phyloP scores from a whole-genome alignment of 2,888 invertebrate genomes.

The Subacronicta megacephala region DNA sequence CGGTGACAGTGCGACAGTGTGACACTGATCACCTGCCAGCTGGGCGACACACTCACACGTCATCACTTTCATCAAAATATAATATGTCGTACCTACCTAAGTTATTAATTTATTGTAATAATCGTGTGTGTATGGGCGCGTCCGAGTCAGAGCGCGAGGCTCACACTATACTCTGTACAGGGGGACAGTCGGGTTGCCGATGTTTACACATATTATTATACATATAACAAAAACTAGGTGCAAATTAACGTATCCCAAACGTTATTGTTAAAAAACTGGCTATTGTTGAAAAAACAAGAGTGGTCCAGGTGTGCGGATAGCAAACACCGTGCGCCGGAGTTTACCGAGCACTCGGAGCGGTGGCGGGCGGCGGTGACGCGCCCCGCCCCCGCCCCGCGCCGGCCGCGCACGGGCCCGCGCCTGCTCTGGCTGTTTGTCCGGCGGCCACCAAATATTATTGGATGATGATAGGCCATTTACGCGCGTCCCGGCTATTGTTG shows the following conservation, averaged over 20 bases:
- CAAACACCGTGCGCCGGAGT: conserved; percentile 62
- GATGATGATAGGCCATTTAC: conserved; percentile 79
- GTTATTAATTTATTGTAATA: background rate
- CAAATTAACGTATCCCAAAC: conserved; percentile 76
- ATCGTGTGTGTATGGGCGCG: conserved; percentile 8
- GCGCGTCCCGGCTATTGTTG: conserved; percentile 68
- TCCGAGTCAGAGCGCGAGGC: too few relatives aligned
- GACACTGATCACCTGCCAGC: conserved; percentile 19
- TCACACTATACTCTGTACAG: conserved; percentile 3
- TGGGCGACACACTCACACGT: conserved; percentile 14
- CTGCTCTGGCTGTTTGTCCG: conserved; percentile 39
- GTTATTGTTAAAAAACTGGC: conserved; percentile 67
- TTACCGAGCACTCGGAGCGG: conserved; percentile 63
- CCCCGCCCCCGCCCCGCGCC: background rate
- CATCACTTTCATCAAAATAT: conserved; percentile 1
- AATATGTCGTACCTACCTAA: too few relatives aligned
- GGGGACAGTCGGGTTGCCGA: conserved; percentile 28
- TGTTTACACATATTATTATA: conserved; percentile 72
- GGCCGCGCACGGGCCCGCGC: background rate
- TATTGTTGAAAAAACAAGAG: conserved; percentile 73
- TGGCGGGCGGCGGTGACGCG: background rate
- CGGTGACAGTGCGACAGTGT: too few relatives aligned
- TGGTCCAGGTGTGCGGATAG: conserved; percentile 63
- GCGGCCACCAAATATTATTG: conserved; percentile 76
- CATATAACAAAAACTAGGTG: conserved; percentile 73